Conservation (phyloP, 2,888 invertebrate species). For the Bellardia bayeri region DNA sequence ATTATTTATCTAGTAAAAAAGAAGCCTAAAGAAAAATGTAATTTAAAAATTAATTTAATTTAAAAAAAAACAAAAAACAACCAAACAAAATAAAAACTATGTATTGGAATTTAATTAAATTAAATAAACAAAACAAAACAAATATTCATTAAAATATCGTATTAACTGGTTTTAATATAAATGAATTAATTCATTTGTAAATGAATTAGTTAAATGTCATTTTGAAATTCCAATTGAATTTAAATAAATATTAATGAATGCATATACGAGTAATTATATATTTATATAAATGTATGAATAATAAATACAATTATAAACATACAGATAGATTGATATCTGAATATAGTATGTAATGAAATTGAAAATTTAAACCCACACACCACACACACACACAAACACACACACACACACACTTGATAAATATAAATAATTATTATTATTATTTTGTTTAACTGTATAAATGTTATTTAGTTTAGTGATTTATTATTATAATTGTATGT, state of each 20-base stretch:
- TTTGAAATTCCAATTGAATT: conserved; percentile 16
- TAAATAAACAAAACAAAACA: neutral
- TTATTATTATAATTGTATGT: conserved; percentile 74
- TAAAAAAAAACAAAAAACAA: conserved; percentile 1
- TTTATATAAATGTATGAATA: neutral
- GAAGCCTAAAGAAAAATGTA: conserved; percentile 23
- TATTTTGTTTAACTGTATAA: conserved; percentile 73
- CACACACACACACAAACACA: conserved; percentile 18
- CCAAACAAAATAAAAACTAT: neutral
- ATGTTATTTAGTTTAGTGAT: conserved; percentile 72
- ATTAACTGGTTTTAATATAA: neutral
- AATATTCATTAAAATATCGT: neutral
- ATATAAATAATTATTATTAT: conserved; percentile 46
- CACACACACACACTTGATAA: conserved; percentile 27
- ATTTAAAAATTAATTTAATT: conserved; percentile 10
- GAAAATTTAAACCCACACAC: conserved; percentile 18
- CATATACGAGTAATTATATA: conserved; percentile 27
- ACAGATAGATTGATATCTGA: neutral
- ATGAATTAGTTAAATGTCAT: neutral
- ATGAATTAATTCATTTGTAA: neutral
- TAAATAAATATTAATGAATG: conserved; percentile 22
- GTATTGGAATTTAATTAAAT: neutral
- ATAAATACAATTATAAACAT: neutral
- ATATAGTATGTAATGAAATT: neutral
- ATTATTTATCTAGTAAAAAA: conserved; percentile 33